Conservation (phyloP, 2,888 invertebrate species). For the Girardia tigrina region DNA sequence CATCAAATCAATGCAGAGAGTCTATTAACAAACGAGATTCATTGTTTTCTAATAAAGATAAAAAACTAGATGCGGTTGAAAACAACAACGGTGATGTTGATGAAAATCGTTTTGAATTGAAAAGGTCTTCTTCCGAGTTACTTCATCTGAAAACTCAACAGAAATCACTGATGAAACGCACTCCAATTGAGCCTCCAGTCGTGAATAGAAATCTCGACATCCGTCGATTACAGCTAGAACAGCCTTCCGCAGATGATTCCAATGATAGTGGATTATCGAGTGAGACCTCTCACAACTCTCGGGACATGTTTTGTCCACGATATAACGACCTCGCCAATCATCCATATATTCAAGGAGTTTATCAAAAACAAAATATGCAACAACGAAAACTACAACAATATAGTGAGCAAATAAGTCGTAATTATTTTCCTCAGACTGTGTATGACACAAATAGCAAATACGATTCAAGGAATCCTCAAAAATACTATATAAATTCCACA, state of each 20-base stretch:
- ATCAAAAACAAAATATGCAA: constrained; percentile 5
- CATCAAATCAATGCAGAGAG: constrained; percentile 14
- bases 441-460: constrained; percentile 6
- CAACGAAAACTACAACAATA: background rate
- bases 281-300: constrained; percentile 37
- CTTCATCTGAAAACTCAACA: background rate
- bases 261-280: constrained; percentile 39
- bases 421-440: background rate
- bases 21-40: background rate
- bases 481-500: background rate
- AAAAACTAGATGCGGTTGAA: background rate
- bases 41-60: constrained; percentile 3
- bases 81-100: background rate
- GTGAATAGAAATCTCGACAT: constrained; percentile 31
- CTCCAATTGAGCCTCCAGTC: background rate
- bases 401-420: background rate
- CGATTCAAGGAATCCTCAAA: background rate
- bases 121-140: background rate
- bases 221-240: constrained; percentile 33
- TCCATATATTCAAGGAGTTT: constrained; percentile 2
- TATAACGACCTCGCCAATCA: constrained; percentile 8
- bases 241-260: constrained; percentile 38
- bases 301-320: background rate
- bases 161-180: background rate
- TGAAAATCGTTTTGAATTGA: background rate